Percentiles rank a stretch among this genome's conserved stretches.
Evolutionary conservation across 2,888 invertebrate species (phyloP).

Genomic region (Argyresthia albistria): DNA sequence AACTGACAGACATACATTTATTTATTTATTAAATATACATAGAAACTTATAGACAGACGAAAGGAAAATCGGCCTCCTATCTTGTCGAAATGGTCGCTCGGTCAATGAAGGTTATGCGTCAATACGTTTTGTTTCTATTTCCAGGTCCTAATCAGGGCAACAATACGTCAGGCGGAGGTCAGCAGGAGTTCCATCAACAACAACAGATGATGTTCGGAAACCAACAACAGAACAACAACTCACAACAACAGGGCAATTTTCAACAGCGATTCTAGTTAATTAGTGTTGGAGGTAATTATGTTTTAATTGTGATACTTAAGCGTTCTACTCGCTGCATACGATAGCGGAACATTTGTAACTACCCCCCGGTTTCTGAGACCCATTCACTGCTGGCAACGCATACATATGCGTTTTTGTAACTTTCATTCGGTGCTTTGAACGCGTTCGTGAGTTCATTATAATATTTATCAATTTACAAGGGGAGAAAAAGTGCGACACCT

Average conservation of each 20-base stretch:
- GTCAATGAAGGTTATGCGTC: no score
- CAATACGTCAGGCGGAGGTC: conserved; percentile 43
- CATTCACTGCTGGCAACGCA: no score
- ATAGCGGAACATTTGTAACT: not conserved
- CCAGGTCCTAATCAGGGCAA: conserved; percentile 60
- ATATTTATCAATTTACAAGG: no score
- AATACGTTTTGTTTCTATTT: not conserved
- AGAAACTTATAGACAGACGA: no score
- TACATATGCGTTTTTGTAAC: no score
- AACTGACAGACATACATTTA: no score
- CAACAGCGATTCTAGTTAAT: conserved; percentile 75
- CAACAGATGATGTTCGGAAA: conserved; percentile 81
- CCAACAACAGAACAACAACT: conserved; percentile 58
- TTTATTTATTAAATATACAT: no score
- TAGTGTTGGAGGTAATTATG: not conserved
- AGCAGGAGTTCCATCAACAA: conserved; percentile 72
- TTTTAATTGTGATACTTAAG: not conserved
- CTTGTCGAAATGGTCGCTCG: no score
- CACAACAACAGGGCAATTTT: conserved; percentile 79
- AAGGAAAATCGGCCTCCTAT: no score
- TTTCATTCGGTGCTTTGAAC: no score
- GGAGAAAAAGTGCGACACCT: no score
- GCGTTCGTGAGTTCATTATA: no score
- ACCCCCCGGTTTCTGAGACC: not conserved
- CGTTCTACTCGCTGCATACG: not conserved